A percentile compares a stretch with the other conserved stretches of the same genome.
phyloP scores from a whole-genome alignment of 2,888 invertebrate species.

The Epirrhoe tristata region DNA sequence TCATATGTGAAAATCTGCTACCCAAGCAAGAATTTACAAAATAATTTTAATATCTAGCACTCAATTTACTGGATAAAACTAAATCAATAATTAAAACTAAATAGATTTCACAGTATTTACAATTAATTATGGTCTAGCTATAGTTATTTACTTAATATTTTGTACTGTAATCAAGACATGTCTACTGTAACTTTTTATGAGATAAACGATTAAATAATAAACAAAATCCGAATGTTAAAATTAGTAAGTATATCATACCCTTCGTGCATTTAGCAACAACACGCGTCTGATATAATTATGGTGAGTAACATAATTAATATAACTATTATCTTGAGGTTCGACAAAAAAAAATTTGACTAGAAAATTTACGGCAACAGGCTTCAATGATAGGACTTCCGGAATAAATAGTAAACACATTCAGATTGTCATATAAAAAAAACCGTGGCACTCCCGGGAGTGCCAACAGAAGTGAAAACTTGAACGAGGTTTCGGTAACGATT shows the following conservation, averaged over 20 bases:
- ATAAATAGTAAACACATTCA: too few species aligned
- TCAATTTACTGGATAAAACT: not conserved
- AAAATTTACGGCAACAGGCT: too few species aligned
- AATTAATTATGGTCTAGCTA: not conserved
- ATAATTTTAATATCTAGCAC: not conserved
- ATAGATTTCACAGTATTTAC: not conserved
- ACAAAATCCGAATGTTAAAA: constrained; percentile 24
- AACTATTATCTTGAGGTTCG: too few species aligned
- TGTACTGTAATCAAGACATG: too few species aligned
- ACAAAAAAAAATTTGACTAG: too few species aligned
- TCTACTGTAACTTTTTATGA: not conserved
- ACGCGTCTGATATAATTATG: constrained; percentile 35
- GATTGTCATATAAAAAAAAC: too few species aligned
- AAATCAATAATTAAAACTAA: not conserved
- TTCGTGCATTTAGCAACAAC: constrained; percentile 46
- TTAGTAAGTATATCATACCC: constrained; percentile 46
- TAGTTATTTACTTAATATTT: too few species aligned
- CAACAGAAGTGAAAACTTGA: too few species aligned
- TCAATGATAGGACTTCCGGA: too few species aligned
- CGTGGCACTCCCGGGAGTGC: too few species aligned
- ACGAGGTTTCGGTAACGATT: too few species aligned
- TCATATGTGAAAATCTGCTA: constrained; percentile 19
- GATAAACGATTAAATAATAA: not conserved
- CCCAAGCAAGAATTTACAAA: constrained; percentile 22
- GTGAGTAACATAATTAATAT: too few species aligned